Base-by-base conservation (phyloP, 2,797 vertebrate genomes). In the Eurystomus glaucurus region DNA sequence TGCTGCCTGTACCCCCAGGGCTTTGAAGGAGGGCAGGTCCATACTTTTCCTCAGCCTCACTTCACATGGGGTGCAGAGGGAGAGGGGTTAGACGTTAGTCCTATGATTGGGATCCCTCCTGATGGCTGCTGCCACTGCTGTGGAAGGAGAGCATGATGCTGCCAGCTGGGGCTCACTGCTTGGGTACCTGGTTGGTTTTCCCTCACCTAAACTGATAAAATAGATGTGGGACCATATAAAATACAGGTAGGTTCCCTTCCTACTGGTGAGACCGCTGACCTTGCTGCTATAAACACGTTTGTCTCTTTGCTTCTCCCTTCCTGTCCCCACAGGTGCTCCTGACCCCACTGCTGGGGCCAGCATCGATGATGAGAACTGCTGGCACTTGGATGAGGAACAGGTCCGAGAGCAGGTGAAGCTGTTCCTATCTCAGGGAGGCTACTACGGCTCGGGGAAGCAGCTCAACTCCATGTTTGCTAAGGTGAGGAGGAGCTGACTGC, bases 391-490 rank as follows among this genome's bases (percentile, higher is more conserved):
- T 0, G 99, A 99, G 97, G 99, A 99, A 89, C 99, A 99, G 96
- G 99, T 99, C 93, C 98, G 99, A 96, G 99, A 99, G 98, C 99
- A 99, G 96, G 99, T 99, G 98, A 99, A 99, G 96, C 99, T 99
- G 97, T 99, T 99, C 97, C 98, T 99, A 84, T 99, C 99, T 76
- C 99, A 99, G 98, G 99, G 99, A 85, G 99, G 99, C 77, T 99
- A 99, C 98, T 99, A 99, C 58, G 99, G 99, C 96, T 99, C 99
- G 37, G 99, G 99, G 91, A 99, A 99, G 97, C 99, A 99, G 92
- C 99, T 99, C 96, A 99, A 99, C 98, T 99, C 99, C 97, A 99
- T 99, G 99, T 99, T 99, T 87, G 99, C 99, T 96, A 99, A 99
- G 99, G 99, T 99, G 97, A 98, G 97, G 84, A 57, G 39, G 62